These are phyloP conservation scores for Orthosia gracilis DNA, from an alignment of 2,888 invertebrate species.

Conservation along the genomic window DNA sequence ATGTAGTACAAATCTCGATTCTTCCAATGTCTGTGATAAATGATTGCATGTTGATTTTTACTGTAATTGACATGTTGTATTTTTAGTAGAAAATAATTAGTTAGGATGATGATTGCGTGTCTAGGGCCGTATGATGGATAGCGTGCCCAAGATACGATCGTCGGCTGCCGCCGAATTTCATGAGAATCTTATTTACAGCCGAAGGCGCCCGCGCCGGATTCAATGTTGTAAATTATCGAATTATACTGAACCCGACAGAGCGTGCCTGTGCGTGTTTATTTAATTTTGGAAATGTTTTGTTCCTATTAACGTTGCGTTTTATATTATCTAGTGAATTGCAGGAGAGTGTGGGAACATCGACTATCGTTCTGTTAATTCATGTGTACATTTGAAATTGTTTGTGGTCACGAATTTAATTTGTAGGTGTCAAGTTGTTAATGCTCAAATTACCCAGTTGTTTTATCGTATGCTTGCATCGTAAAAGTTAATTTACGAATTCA, in stretches of 20 bases:
- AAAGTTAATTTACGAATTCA: constrained; percentile 52
- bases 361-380: constrained; percentile 75
- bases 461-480: constrained; percentile 51
- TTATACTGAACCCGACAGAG: constrained; percentile 82
- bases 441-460: constrained; percentile 67
- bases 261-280: constrained; percentile 87
- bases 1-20: constrained; percentile 40
- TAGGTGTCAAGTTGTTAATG: constrained; percentile 79
- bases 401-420: constrained; percentile 82
- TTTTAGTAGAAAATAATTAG: constrained; percentile 82
- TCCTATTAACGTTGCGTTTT: constrained; percentile 81
- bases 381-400: constrained; percentile 77
- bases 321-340: constrained; percentile 77
- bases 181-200: constrained; percentile 86
- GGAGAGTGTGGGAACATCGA: constrained; percentile 81
- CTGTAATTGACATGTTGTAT: constrained; percentile 61
- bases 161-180: constrained; percentile 85
- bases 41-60: constrained; percentile 43
- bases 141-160: constrained; percentile 87
- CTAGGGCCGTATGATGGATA: constrained; percentile 84
- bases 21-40: constrained; percentile 33
- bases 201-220: constrained; percentile 75
- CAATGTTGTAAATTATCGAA: constrained; percentile 87
- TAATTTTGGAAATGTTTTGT: constrained; percentile 87
- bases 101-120: constrained; percentile 81